Conservation (phyloP, 2,888 invertebrate genomes). For the Rhorus exstirpatorius region DNA sequence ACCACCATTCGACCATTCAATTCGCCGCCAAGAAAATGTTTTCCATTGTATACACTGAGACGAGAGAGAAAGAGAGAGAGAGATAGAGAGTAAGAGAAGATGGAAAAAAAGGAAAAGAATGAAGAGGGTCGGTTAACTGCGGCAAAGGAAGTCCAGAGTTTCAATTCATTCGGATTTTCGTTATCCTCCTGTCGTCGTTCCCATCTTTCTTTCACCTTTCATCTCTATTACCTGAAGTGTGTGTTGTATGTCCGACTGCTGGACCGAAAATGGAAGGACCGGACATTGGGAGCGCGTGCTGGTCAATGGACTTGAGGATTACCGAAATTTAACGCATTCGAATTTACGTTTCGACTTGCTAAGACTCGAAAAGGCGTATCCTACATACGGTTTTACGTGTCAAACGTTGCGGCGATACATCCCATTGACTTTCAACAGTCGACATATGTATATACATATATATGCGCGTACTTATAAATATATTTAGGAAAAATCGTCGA, state of each 20-base stretch:
- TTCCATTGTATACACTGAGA: constrained; percentile 70
- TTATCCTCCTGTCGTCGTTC: constrained; percentile 36
- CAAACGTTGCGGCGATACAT: not conserved
- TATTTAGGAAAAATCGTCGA: constrained; percentile 51
- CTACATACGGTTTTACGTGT: not conserved
- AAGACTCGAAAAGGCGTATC: not conserved
- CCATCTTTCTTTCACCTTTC: constrained; percentile 37
- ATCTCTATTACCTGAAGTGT: constrained; percentile 34
- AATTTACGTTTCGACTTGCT: not conserved
- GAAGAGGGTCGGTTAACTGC: constrained; percentile 3
- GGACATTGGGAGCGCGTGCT: constrained; percentile 77
- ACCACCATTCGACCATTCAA: constrained; percentile 72
- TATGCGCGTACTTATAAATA: not conserved
- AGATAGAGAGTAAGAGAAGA: constrained; percentile 5
- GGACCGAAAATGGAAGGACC: constrained; percentile 14
- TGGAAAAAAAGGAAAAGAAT: constrained; percentile 29
- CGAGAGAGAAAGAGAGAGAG: constrained; percentile 10
- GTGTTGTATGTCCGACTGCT: constrained; percentile 8
- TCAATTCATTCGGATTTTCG: constrained; percentile 51
- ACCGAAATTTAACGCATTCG: constrained; percentile 70
- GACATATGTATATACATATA: not conserved
- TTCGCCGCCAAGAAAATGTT: constrained; percentile 75
- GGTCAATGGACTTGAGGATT: constrained; percentile 79
- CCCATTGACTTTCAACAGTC: not conserved
- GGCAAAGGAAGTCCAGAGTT: constrained; percentile 48